Evolutionary conservation across 1,140 invertebrate genomes (phyloP).

Genomic region (Listronotus oregonensis): DNA sequence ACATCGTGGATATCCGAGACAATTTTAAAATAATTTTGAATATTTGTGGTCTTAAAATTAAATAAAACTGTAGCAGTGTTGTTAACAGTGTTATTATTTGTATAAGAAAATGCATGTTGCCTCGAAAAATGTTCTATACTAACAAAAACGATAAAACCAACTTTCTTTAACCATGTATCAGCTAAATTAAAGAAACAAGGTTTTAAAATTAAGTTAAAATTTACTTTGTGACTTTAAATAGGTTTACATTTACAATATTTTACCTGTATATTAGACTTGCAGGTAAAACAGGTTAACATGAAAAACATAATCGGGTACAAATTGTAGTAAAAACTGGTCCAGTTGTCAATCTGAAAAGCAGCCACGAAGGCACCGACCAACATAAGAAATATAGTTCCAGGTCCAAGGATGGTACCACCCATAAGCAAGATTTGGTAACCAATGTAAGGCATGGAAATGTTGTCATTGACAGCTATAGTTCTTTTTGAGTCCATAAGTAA

Average conservation of each 20-base stretch:
- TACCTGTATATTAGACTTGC: constrained; percentile 89
- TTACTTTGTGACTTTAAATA: too few species aligned
- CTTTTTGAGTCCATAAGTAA: constrained; percentile 87
- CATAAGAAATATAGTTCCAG: constrained; percentile 95
- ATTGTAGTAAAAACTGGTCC: constrained; percentile 88
- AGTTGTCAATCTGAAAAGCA: constrained; percentile 87
- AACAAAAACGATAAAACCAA: too few species aligned
- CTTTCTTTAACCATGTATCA: too few species aligned
- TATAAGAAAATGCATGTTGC: too few species aligned
- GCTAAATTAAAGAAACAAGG: too few species aligned
- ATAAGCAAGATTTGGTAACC: constrained; percentile 91
- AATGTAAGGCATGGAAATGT: constrained; percentile 95
- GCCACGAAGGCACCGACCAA: constrained; percentile 94
- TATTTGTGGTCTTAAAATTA: too few species aligned
- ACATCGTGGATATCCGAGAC: too few species aligned
- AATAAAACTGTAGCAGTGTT: too few species aligned
- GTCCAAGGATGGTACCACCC: constrained; percentile 87
- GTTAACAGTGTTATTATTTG: too few species aligned
- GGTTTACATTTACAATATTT: constrained; percentile 39
- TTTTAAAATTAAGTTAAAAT: too few species aligned
- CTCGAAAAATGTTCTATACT: too few species aligned
- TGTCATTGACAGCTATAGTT: constrained; percentile 95
- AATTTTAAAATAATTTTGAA: too few species aligned
- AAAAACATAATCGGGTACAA: constrained; percentile 84
- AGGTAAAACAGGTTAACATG: constrained; percentile 91